phyloP scores from a whole-genome alignment of 2,113 vertebrate genomes.

The Sciurus niger region DNA sequence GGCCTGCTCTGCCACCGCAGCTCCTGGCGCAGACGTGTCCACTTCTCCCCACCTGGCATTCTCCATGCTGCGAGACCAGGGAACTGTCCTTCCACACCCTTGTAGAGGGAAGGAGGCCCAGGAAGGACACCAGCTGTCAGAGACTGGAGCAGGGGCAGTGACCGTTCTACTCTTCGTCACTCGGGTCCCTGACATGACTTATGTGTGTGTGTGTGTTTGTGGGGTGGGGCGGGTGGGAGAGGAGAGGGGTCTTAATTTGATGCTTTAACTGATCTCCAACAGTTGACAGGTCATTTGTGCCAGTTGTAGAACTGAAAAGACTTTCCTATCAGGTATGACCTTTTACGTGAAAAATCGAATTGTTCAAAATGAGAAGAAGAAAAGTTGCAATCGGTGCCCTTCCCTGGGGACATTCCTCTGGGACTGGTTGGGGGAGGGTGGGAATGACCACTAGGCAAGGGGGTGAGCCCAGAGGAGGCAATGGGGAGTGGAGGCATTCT shows the following conservation, averaged over 20 bases:
- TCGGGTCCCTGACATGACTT: constrained; percentile 31
- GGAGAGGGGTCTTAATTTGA: constrained; percentile 67
- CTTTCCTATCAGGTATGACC: constrained; percentile 73
- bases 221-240: constrained; percentile 40
- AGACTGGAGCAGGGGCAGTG: constrained; percentile 25
- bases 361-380: constrained; percentile 72
- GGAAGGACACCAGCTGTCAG: constrained; percentile 24
- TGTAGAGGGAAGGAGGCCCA: constrained; percentile 68
- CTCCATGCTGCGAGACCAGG: constrained; percentile 62
- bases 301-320: constrained; percentile 75
- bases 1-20: constrained; percentile 81
- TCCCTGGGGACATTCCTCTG: constrained; percentile 69
- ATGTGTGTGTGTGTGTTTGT: constrained; percentile 34
- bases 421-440: constrained; percentile 63
- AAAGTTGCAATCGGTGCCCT: constrained; percentile 81
- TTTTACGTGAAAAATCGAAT: constrained; percentile 77
- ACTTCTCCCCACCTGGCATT: constrained; percentile 80
- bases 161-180: constrained; percentile 22
- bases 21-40: constrained; percentile 74
- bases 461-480: constrained; percentile 33
- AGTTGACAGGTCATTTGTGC: constrained; percentile 76
- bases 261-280: constrained; percentile 86
- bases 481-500: neutral
- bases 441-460: neutral
- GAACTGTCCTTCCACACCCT: constrained; percentile 78